Evolutionary conservation across 2,797 vertebrate genomes (phyloP).

Genomic region (Lycodopsis pacificus): DNA sequence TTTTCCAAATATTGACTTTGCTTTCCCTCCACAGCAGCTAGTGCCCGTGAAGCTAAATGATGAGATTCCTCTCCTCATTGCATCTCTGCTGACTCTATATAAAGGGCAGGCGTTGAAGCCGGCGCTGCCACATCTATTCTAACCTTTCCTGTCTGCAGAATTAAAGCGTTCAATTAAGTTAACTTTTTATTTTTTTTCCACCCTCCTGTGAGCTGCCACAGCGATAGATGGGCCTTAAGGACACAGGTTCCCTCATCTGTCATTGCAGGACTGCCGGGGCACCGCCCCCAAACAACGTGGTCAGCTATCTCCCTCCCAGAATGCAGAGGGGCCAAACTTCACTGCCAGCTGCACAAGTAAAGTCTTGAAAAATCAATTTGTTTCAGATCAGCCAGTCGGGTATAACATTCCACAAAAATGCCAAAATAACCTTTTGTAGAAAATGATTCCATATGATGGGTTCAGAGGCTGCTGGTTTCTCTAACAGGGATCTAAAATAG

Average conservation of each 20-base stretch:
- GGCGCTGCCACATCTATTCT: slow-evolving; percentile 31
- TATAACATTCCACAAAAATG: slow-evolving; percentile 49
- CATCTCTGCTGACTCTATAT: slow-evolving; percentile 18
- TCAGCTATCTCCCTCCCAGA: slow-evolving; percentile 22
- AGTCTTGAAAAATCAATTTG: slow-evolving; percentile 42
- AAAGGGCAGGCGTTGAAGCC: slow-evolving; percentile 40
- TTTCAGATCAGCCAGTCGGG: slow-evolving; percentile 53
- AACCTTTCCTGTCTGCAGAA: slow-evolving; percentile 33
- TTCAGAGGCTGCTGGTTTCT: slow-evolving; percentile 17
- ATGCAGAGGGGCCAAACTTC: slow-evolving; percentile 31
- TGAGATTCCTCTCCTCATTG: slow-evolving; percentile 21
- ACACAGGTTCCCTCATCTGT: slow-evolving; percentile 47
- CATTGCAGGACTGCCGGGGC: slow-evolving; percentile 56
- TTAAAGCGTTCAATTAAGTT: slow-evolving; percentile 53
- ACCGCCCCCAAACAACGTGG: slow-evolving; percentile 53
- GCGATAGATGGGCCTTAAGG: slow-evolving; percentile 37
- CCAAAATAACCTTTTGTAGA: slow-evolving; percentile 39
- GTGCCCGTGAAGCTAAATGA: slow-evolving; percentile 15
- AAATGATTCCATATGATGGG: slow-evolving; percentile 46
- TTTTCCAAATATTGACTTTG: slow-evolving; percentile 20
- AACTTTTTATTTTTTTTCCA: slow-evolving; percentile 24
- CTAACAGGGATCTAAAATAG: slow-evolving; percentile 29
- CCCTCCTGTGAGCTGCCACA: slow-evolving; percentile 24
- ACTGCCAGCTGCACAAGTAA: slow-evolving; percentile 35
- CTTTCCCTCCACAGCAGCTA: neutral